A percentile compares a stretch with the other conserved stretches of the same genome.
phyloP scores from a whole-genome alignment of 2,888 invertebrate species.

The Odontocerum albicorne region DNA sequence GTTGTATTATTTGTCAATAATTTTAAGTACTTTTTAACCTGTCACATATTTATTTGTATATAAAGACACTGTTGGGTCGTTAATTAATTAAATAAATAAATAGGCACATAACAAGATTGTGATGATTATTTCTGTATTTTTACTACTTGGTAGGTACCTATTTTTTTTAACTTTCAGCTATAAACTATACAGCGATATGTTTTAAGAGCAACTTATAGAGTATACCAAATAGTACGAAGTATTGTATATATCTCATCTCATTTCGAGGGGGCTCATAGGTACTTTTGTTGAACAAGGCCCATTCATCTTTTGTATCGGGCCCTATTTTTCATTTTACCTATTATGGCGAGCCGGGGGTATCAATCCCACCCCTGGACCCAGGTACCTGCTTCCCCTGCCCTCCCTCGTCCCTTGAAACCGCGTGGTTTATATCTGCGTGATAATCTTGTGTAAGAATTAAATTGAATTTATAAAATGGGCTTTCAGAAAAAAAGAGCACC shows the following conservation, averaged over 20 bases:
- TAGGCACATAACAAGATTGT: too few relatives aligned
- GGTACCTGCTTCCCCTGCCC: constrained; percentile 7
- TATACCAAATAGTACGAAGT: background rate
- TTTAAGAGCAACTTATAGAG: background rate
- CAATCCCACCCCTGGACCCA: constrained; percentile 19
- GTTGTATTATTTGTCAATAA: too few relatives aligned
- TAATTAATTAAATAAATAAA: too few relatives aligned
- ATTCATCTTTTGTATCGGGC: constrained; percentile 34
- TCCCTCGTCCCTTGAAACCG: constrained; percentile 11
- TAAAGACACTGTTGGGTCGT: too few relatives aligned
- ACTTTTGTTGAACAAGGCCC: constrained; percentile 25
- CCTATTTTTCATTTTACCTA: constrained; percentile 36
- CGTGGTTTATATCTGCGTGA: constrained; percentile 51
- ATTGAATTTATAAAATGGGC: constrained; percentile 49
- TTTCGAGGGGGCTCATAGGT: background rate
- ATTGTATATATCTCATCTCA: background rate
- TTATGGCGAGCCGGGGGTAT: constrained; percentile 29
- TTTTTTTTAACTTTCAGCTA: background rate
- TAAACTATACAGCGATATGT: background rate
- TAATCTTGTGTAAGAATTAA: constrained; percentile 59
- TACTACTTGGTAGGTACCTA: too few relatives aligned
- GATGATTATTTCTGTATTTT: too few relatives aligned
- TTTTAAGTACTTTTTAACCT: too few relatives aligned
- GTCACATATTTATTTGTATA: too few relatives aligned
- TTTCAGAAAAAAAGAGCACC: constrained; percentile 8